Base-by-base conservation (phyloP, 2,797 vertebrate genomes). In the Squalus acanthias region DNA sequence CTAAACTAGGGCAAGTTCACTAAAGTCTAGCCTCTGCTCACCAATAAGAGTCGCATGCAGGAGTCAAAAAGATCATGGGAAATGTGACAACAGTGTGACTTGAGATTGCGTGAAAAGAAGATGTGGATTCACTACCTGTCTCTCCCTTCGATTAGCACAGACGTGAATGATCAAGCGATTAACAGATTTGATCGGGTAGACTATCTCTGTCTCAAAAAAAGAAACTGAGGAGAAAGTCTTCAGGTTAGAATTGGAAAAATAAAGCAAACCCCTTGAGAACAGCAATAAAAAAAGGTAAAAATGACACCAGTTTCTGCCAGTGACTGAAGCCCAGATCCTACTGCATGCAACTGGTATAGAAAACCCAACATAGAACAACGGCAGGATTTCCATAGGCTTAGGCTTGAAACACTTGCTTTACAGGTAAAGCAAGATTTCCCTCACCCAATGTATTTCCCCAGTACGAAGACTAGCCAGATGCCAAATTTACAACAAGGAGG, bases 181-280 rank as follows among this genome's bases (percentile, higher is more conserved):
- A 97, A 97, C 97, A 97, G 97, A 97, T 98, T 98, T 98, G 98
- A 98, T 96, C 97, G 97, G 98, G 98, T 98, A 98, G 98, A 98
- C 97, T 97, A 98, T 98, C 98, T 98, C 98, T 98, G 98, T 98
- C 96, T 97, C 97, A 97, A 97, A 97, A 96, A 98, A 97, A 98
- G 97, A 97, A 97, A 97, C 97, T 98, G 97, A 97, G 97, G 97
- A 98, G 97, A 97, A 98, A 98, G 97, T 97, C 96, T 96, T 95
- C 29, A 96, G 85, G 97, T 98, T 98, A 98, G 97, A 97, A 97
- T 97, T 97, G 96, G 94, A 96, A 93, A 91, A 95, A 97, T 70
- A 97, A 96, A 97, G 46, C 26, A 70, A 74, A 72, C 70, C 69
- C 70, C 70, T 95, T 76, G 70, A 95, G 69, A 76, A 76, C 76